Percentiles rank a stretch among this genome's conserved stretches.
These are phyloP conservation scores for Papilio aristodemus DNA, from an alignment of 1,140 invertebrate species.

Conservation along the genomic window DNA sequence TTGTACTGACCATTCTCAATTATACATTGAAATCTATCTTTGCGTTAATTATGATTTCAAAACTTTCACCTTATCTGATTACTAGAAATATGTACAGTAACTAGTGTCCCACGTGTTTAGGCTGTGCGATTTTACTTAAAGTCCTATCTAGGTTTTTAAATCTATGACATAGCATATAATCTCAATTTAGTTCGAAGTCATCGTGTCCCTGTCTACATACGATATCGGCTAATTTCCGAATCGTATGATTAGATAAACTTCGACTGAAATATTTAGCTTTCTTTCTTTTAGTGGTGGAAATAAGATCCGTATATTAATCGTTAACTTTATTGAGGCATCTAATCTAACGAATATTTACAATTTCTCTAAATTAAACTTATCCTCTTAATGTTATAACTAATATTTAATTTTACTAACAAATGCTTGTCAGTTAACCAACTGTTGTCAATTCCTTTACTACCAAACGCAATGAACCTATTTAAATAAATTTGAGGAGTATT, in stretches of 20 bases:
- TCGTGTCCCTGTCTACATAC: constrained; percentile 30
- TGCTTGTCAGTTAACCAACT: constrained; percentile 11
- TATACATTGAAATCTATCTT: background rate
- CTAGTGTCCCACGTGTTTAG: background rate
- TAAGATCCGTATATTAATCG: background rate
- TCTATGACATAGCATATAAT: constrained; percentile 33
- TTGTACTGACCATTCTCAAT: background rate
- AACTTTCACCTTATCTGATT: background rate
- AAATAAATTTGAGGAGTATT: background rate
- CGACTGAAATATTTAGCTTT: constrained; percentile 39
- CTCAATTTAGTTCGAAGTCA: constrained; percentile 33
- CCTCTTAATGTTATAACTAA: background rate
- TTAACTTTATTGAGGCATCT: constrained; percentile 19
- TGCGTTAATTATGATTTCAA: background rate
- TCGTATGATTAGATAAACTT: constrained; percentile 36
- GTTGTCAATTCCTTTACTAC: background rate
- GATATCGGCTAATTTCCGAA: constrained; percentile 20
- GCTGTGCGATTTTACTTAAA: background rate
- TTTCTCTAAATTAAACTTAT: background rate
- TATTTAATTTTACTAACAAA: constrained; percentile 10
- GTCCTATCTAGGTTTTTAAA: constrained; percentile 17
- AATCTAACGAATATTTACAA: background rate
- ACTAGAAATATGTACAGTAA: background rate
- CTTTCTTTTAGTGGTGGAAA: constrained; percentile 3
- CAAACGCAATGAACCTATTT: background rate